These are phyloP conservation scores for Liparis tanakae DNA, from an alignment of 2,797 vertebrate species.

Conservation along the genomic window DNA sequence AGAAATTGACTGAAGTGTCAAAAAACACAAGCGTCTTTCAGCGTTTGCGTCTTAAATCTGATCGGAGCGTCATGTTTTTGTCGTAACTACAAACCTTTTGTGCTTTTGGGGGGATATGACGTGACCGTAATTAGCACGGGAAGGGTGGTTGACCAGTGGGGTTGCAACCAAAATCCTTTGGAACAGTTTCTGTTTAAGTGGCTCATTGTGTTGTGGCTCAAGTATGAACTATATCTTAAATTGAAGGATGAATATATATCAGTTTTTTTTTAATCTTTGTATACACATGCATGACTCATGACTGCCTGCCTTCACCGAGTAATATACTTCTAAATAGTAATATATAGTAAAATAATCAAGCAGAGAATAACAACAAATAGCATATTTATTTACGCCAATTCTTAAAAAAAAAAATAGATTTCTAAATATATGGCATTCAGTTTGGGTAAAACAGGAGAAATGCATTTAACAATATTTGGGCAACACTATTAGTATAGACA, in stretches of 20 bases:
- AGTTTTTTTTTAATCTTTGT: neutral
- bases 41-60: conserved; percentile 11
- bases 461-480: neutral
- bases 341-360: neutral
- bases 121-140: rapidly evolving
- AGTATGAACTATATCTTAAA: neutral
- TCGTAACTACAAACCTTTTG: neutral
- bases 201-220: neutral
- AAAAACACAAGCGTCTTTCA: conserved; percentile 34
- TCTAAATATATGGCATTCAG: neutral
- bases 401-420: neutral
- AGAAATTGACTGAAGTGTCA: conserved; percentile 48
- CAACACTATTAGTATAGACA: neutral
- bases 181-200: neutral
- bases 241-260: neutral
- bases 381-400: neutral
- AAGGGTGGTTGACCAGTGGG: neutral
- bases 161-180: neutral
- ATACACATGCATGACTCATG: neutral
- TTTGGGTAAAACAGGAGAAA: neutral
- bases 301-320: neutral
- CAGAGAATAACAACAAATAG: neutral
- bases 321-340: neutral
- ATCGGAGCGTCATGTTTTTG: neutral
- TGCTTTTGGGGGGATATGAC: neutral